Evolutionary conservation across 2,797 vertebrate genomes (phyloP).

Genomic region (Poecilia velifera): DNA sequence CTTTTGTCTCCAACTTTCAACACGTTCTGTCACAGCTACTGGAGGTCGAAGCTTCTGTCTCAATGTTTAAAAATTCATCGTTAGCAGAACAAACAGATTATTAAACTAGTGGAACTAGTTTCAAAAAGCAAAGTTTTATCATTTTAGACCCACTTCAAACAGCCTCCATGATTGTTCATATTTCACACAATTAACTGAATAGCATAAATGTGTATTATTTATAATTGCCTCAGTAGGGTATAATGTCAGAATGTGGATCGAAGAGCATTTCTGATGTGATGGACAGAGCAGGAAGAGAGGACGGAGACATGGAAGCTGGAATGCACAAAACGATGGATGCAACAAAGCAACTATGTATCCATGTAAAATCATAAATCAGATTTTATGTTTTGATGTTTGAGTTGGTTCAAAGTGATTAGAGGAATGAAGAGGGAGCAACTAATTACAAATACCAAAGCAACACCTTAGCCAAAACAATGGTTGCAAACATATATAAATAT

Average conservation of each 20-base stretch:
- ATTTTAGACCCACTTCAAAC: neutral
- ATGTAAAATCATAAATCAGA: neutral
- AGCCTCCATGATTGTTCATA: neutral
- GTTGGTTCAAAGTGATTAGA: neutral
- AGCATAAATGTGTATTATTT: neutral
- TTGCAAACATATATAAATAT: neutral
- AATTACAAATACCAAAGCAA: neutral
- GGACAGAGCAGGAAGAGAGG: neutral
- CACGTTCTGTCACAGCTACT: neutral
- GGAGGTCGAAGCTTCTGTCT: neutral
- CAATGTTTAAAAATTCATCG: neutral
- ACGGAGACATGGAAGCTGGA: slow-evolving; percentile 11
- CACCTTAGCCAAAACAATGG: neutral
- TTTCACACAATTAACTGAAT: neutral
- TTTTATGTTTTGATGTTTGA: neutral
- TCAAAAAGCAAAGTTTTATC: neutral
- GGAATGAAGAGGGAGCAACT: neutral
- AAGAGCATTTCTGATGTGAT: neutral
- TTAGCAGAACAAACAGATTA: neutral
- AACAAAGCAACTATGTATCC: neutral
- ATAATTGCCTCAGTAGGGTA: neutral
- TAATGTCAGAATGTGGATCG: neutral
- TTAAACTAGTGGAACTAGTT: neutral
- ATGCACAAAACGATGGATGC: slow-evolving; percentile 23
- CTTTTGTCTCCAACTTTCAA: neutral